phyloP scores from a whole-genome alignment of 2,797 vertebrate species.

The Epinephelus malabaricus region DNA sequence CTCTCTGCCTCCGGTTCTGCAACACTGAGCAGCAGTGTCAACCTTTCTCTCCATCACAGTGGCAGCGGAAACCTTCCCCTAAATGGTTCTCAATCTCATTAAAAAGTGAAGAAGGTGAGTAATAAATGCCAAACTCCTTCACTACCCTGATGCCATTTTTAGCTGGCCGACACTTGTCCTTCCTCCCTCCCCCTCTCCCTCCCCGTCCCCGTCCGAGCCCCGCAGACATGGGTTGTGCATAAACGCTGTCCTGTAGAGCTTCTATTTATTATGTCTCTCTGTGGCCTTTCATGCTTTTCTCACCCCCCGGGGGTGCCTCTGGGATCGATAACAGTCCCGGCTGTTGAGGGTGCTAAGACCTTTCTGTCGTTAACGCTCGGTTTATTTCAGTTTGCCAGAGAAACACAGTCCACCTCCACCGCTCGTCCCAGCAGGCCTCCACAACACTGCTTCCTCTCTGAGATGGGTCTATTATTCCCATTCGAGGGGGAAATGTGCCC shows the following conservation, averaged over 20 bases:
- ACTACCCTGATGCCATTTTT: slow-evolving; percentile 35
- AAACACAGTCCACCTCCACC: slow-evolving; percentile 48
- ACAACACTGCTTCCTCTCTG: slow-evolving; percentile 14
- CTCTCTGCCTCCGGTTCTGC: neutral
- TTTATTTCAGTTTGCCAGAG: slow-evolving; percentile 59
- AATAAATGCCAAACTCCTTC: slow-evolving; percentile 58
- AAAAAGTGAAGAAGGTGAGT: slow-evolving; percentile 51
- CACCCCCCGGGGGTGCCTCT: slow-evolving; percentile 57
- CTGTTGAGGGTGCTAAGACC: slow-evolving; percentile 75
- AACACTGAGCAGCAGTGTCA: slow-evolving; percentile 20
- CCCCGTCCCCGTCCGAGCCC: slow-evolving; percentile 3
- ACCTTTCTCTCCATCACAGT: slow-evolving; percentile 28
- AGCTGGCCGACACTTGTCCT: slow-evolving; percentile 12
- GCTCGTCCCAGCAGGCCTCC: slow-evolving; percentile 42
- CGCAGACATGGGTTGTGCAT: slow-evolving; percentile 64
- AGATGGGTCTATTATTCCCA: slow-evolving; percentile 68
- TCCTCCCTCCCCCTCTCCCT: slow-evolving; percentile 10
- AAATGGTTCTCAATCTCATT: slow-evolving; percentile 52
- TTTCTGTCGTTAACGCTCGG: slow-evolving; percentile 70
- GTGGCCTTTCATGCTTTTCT: slow-evolving; percentile 81
- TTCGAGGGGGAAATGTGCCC: slow-evolving; percentile 67
- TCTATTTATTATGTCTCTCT: slow-evolving; percentile 50
- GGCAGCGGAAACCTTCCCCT: slow-evolving; percentile 27
- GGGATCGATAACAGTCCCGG: slow-evolving; percentile 63
- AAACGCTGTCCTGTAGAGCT: slow-evolving; percentile 55